phyloP scores from a whole-genome alignment of 2,888 invertebrate genomes.

The Mimas tiliae region DNA sequence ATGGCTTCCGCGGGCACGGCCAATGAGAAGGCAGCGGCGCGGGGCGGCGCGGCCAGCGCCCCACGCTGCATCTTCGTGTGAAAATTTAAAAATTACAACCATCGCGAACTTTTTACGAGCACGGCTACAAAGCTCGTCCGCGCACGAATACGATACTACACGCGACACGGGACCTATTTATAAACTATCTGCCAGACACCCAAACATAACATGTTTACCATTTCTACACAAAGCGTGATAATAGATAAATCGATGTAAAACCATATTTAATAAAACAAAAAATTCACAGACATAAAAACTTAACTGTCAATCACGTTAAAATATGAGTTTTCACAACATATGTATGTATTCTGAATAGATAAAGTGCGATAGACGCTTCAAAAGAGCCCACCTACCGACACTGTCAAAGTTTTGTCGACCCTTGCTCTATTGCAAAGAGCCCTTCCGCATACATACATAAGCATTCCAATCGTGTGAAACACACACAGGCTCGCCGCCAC shows the following conservation, averaged over 20 bases:
- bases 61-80: slow-evolving; percentile 61
- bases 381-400: slow-evolving; percentile 53
- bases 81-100: slow-evolving; percentile 69
- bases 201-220: background rate
- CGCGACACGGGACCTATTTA: background rate
- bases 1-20: slow-evolving; percentile 72
- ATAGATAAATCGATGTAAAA: background rate
- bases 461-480: slow-evolving; percentile 60
- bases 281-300: slow-evolving; percentile 30
- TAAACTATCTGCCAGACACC: background rate
- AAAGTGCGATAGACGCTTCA: slow-evolving; percentile 55
- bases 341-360: slow-evolving; percentile 54
- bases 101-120: slow-evolving; percentile 61
- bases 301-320: slow-evolving; percentile 26
- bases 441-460: slow-evolving; percentile 61
- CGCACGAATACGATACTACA: slow-evolving; percentile 43
- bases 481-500: slow-evolving; percentile 60
- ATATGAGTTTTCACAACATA: slow-evolving; percentile 30
- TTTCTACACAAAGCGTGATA: background rate
- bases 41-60: slow-evolving; percentile 43
- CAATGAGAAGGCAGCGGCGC: slow-evolving; percentile 56
- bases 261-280: slow-evolving; percentile 38
- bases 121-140: slow-evolving; percentile 49
- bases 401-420: slow-evolving; percentile 73
- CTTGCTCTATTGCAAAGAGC: slow-evolving; percentile 71